These are phyloP conservation scores for Acrocephalus kingi DNA, from an alignment of 2,113 vertebrate genomes.

Conservation along the genomic window DNA sequence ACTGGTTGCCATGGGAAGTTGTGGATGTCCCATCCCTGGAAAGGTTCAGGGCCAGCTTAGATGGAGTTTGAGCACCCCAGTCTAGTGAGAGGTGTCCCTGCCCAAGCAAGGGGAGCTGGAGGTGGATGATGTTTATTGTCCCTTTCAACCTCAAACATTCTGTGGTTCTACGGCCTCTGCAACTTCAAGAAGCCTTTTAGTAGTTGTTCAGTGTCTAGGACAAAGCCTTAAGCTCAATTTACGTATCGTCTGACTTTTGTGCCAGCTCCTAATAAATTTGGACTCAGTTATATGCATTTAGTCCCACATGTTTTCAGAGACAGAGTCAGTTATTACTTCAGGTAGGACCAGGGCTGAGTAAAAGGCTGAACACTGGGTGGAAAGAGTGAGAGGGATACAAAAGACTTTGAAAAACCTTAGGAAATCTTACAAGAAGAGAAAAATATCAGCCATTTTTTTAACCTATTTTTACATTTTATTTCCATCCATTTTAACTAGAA, in stretches of 20 bases:
- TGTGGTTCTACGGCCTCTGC: background rate
- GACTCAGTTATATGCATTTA: background rate
- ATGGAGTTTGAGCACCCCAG: background rate
- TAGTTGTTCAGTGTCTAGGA: background rate
- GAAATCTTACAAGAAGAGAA: conserved; percentile 7
- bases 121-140: background rate
- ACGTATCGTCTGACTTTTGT: background rate
- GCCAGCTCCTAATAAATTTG: background rate
- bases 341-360: background rate
- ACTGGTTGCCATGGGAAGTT: background rate
- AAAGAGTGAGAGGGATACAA: background rate
- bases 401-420: conserved; percentile 14
- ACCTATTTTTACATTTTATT: conserved; percentile 45
- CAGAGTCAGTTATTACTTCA: background rate
- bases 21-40: background rate
- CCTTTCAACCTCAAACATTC: background rate
- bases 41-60: background rate
- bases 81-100: background rate
- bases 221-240: background rate
- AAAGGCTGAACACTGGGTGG: background rate
- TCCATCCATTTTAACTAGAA: conserved; percentile 11
- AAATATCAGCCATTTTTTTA: conserved; percentile 1
- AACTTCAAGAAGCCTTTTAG: background rate
- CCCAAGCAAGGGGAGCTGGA: background rate
- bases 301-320: background rate